A percentile compares a stretch with the other conserved stretches of the same genome.
Conservation (phyloP, 2,797 vertebrate species). For the Sebastes trivittatus region DNA sequence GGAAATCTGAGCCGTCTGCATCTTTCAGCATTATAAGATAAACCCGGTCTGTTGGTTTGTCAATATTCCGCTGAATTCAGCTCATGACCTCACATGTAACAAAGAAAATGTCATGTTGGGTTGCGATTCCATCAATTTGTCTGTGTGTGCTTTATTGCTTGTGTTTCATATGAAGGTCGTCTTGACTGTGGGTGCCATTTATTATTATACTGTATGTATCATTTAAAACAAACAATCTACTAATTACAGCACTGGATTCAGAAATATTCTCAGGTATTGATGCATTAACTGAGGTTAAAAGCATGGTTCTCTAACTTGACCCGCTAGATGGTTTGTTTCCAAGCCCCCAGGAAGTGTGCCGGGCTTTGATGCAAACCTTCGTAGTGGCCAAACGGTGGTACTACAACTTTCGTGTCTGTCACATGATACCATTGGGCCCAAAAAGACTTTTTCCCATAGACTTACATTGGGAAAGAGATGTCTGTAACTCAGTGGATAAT, state of each 20-base stretch:
- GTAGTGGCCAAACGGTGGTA: too few species aligned
- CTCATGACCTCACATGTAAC: neutral
- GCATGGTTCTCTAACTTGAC: neutral
- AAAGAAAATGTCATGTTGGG: neutral
- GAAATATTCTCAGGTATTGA: neutral
- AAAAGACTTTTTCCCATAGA: too few species aligned
- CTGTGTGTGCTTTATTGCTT: neutral
- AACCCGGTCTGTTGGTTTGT: neutral
- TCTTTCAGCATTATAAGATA: too few species aligned
- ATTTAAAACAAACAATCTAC: neutral
- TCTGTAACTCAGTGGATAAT: too few species aligned
- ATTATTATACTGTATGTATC: neutral
- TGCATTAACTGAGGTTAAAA: neutral
- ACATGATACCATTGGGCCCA: too few species aligned
- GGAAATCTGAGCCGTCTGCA: too few species aligned
- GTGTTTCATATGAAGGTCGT: neutral
- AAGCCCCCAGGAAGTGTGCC: too few species aligned
- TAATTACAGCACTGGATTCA: neutral
- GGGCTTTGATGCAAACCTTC: too few species aligned
- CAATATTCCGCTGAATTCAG: neutral
- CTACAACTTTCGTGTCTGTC: too few species aligned
- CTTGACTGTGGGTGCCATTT: neutral
- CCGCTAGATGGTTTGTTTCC: too few species aligned
- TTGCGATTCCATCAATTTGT: neutral
- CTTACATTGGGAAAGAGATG: too few species aligned